Conservation (phyloP, 1,140 invertebrate genomes). For the Nymphalis io region DNA sequence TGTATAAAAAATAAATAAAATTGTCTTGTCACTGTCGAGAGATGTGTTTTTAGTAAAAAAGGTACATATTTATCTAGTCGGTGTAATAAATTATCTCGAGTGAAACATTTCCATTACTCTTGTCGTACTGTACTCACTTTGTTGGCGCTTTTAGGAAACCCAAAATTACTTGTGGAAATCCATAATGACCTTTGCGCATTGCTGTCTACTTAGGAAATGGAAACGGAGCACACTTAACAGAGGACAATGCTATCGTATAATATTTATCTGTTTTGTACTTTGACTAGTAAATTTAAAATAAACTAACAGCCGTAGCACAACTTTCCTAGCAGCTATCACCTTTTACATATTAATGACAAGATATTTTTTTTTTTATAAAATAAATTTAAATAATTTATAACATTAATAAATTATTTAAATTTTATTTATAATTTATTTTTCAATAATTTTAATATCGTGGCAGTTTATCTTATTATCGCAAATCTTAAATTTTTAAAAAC, state of each 20-base stretch:
- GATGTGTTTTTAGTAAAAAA: neutral
- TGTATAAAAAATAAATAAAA: too few species aligned
- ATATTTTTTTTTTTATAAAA: too few species aligned
- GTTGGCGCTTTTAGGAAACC: slow-evolving; percentile 30
- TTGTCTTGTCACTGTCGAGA: too few species aligned
- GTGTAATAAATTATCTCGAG: slow-evolving; percentile 19
- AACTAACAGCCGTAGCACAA: too few species aligned
- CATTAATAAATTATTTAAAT: too few species aligned
- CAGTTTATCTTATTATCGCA: too few species aligned
- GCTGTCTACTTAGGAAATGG: slow-evolving; percentile 49
- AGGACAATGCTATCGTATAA: slow-evolving; percentile 22
- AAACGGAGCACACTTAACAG: slow-evolving; percentile 45
- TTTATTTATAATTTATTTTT: too few species aligned
- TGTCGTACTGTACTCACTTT: slow-evolving; percentile 28
- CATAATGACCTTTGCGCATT: slow-evolving; percentile 55
- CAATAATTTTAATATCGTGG: too few species aligned
- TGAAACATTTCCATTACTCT: slow-evolving; percentile 28
- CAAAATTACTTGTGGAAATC: slow-evolving; percentile 50
- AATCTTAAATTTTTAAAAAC: neutral
- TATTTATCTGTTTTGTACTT: slow-evolving; percentile 22
- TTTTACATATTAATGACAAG: too few species aligned
- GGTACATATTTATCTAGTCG: neutral
- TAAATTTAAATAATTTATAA: too few species aligned
- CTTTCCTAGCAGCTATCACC: too few species aligned
- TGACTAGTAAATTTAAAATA: neutral